Evolutionary conservation across 1,140 invertebrate genomes (phyloP), one percentile per base, ranked within the genome.

Genomic region (Laupala kohalensis): DNA sequence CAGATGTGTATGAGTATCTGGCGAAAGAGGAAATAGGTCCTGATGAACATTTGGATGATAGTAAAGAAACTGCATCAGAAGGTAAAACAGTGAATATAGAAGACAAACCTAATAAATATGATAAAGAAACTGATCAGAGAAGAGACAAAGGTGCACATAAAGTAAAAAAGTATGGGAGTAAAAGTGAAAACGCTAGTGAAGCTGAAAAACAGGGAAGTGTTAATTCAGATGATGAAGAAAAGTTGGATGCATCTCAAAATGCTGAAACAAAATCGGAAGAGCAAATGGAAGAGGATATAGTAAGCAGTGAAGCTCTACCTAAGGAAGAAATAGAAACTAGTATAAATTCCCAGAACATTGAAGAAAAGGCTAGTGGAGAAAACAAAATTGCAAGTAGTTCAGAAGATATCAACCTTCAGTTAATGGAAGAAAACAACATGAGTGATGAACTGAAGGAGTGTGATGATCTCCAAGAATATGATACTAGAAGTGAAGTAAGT

Each of bases 401-500:
- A 72, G 88, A 89, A 74, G 88, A 89, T 81, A 81, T 89, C 75
- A 88, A 87, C 74, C 80, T 90, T 73, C 88, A 87, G 77, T 86
- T 87, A 26, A 88, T 89, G 75, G 88, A 88, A 72, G 88, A 90
- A 76, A 53, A 53, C 37, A 53, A 53, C 19, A 89, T 89, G 71
- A 86, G 86, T 19, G 88, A 90, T 77, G 88, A 89, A 77, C 76
- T 89, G 62, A 89, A 89, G 79, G 86, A 89, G 71, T 53, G 37
- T 53, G 87, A 86, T n/a, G 76, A 77, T 65, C 72, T 75, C 19
- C 72, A 76, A 69, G 81, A 80, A 24, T 83, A 84, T 73, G 91
- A 93, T 77, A 91, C 89, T 25, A 82, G 90, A 19, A 93, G 92
- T 78, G 91, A 93, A 81, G 90, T 92, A 25, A 79, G 76, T 67